phyloP scores from a whole-genome alignment of 2,888 invertebrate genomes.

The Tachina grossa region DNA sequence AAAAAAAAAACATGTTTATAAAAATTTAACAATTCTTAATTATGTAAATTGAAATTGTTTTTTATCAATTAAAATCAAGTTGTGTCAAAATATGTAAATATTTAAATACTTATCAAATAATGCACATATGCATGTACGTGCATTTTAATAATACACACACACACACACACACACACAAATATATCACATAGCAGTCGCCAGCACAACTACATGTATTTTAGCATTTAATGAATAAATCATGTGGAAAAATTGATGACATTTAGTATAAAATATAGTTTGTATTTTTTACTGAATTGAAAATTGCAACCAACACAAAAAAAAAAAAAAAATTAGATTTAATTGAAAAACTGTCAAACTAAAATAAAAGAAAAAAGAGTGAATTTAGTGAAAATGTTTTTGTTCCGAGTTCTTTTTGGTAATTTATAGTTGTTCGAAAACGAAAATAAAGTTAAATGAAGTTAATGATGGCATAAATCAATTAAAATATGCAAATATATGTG shows the following conservation, averaged over 20 bases:
- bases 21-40: not conserved
- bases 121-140: not conserved
- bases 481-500: constrained; percentile 18
- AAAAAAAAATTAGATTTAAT: constrained; percentile 46
- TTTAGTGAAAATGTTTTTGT: constrained; percentile 27
- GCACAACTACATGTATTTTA: constrained; percentile 13
- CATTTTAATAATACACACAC: not conserved
- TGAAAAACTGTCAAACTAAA: constrained; percentile 46
- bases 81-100: not conserved
- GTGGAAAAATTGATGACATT: constrained; percentile 57
- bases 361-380: constrained; percentile 3
- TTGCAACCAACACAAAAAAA: not conserved
- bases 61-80: not conserved
- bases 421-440: constrained; percentile 16
- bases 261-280: constrained; percentile 28
- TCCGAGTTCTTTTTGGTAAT: constrained; percentile 8
- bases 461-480: constrained; percentile 65
- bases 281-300: constrained; percentile 3
- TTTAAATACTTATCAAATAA: not conserved
- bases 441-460: constrained; percentile 54
- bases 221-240: constrained; percentile 58
- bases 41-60: not conserved
- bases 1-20: not conserved
- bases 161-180: not conserved
- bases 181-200: not conserved